Evolutionary conservation across 2,888 invertebrate genomes (phyloP).

Genomic region (Steinernema hermaphroditum): DNA sequence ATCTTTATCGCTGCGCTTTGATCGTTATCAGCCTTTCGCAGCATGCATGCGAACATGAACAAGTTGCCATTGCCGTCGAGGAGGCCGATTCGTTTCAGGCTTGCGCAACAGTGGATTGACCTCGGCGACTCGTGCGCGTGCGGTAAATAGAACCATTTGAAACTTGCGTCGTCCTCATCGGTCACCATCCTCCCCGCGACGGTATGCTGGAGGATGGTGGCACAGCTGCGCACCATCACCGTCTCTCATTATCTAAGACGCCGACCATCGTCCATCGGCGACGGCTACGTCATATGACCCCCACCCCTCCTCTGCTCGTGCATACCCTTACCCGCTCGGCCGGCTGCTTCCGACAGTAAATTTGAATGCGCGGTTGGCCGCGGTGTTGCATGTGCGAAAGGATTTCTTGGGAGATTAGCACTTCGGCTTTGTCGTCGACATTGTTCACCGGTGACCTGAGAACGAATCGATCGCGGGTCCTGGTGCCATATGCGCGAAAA

Average conservation of each 20-base stretch:
- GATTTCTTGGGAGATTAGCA: conserved; percentile 22
- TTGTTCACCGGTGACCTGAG: conserved; percentile 22
- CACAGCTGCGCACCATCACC: conserved; percentile 19
- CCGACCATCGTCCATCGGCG: conserved; percentile 16
- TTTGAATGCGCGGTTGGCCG: background rate
- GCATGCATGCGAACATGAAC: conserved; percentile 13
- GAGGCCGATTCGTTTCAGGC: background rate
- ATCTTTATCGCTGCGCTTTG: conserved; percentile 22
- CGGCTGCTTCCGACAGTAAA: conserved; percentile 4
- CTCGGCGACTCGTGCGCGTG: conserved; percentile 10
- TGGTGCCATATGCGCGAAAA: conserved; percentile 22
- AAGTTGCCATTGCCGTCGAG: background rate
- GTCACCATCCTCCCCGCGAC: background rate
- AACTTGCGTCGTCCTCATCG: background rate
- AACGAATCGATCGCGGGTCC: background rate
- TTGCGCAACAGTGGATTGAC: conserved; percentile 22
- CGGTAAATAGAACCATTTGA: conserved; percentile 26
- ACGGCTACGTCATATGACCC: conserved; percentile 22
- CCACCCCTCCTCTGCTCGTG: background rate
- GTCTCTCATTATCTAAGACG: conserved; percentile 17
- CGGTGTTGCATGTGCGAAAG: conserved; percentile 2
- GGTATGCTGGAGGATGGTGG: conserved; percentile 15
- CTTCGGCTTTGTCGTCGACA: background rate
- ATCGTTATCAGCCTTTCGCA: conserved; percentile 9
- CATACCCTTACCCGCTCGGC: background rate